Base-by-base conservation (phyloP, 2,113 vertebrate species). In the Amazona vittata region DNA sequence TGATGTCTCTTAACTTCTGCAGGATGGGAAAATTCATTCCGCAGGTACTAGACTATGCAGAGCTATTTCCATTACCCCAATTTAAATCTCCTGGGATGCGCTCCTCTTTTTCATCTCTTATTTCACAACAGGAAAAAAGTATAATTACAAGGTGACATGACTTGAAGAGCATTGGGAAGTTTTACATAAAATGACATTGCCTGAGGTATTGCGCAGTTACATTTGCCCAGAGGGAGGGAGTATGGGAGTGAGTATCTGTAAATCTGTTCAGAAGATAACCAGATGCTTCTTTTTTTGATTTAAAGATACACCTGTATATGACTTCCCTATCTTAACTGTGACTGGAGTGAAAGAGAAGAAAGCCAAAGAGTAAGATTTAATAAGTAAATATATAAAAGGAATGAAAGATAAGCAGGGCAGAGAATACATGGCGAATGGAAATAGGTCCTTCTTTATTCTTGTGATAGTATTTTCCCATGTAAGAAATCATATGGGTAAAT, bases 141-240 rank as follows among this genome's bases (percentile, higher is more conserved):
- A 76, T 96, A 95, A 97, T 97, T 93, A 95, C 60, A 94, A 87
- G 90, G 83, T 95, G 90, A 94, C 86, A 93, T 87, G 80, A 95
- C 92, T 96, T 96, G 63, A 93, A 96, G 94, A 96, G 77, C 94
- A 79, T 47, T 90, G 80, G n/a, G n/a, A 95, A 69, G 94, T 94
- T 96, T 96, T 97, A 95, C 96, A 96, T 96, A 92, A 92, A 96
- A 86, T 95, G 92, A 83, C 94, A 89, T 97, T 93, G 94, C 92
- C 95, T 5, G 83, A 96, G 93, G 94, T 94, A 92, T 62, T 96
- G 80, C 65, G 79, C 92, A 92, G 84, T 95, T 93, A 79, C 67
- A 59, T 76, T 95, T 71, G 44, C 94, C 94, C 94, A 77, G 89
- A 96, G 96, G 96, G 89, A 93, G 80, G 41, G 89, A 96, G 94